Percentiles rank a stretch among this genome's conserved stretches.
phyloP scores from a whole-genome alignment of 2,888 invertebrate genomes.

The Scotopteryx bipunctaria region DNA sequence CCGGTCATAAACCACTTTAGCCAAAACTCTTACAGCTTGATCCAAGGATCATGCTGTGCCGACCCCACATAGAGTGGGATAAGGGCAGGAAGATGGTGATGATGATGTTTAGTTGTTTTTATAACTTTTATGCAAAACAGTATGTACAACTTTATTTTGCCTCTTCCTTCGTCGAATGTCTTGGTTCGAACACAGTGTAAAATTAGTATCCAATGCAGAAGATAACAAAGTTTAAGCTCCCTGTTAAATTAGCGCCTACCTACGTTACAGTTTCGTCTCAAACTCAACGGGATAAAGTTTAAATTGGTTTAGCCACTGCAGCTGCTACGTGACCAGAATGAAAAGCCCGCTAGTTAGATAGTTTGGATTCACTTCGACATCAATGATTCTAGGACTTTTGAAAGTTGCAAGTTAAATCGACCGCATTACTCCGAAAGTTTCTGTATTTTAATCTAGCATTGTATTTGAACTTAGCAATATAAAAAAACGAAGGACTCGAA shows the following conservation, averaged over 20 bases:
- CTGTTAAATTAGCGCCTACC: conserved; percentile 8
- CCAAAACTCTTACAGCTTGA: too few species aligned
- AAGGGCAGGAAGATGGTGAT: too few species aligned
- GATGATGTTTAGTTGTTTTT: too few species aligned
- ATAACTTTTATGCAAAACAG: too few species aligned
- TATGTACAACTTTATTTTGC: too few species aligned
- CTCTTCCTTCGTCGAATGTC: too few species aligned
- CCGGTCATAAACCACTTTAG: too few species aligned
- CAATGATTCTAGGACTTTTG: conserved; percentile 12
- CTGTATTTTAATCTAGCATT: not conserved
- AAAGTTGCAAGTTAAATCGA: conserved; percentile 24
- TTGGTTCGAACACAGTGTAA: too few species aligned
- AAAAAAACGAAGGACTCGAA: too few species aligned
- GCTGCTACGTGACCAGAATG: conserved; percentile 21
- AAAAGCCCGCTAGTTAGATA: conserved; percentile 12
- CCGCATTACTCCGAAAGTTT: conserved; percentile 20
- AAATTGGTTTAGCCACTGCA: conserved; percentile 26
- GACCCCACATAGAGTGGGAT: too few species aligned
- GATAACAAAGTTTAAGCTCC: conserved; percentile 8
- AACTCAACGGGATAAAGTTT: conserved; percentile 22
- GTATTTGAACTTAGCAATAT: too few species aligned
- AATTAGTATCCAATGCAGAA: conserved; percentile 9
- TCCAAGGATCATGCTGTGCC: too few species aligned
- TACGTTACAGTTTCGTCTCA: conserved; percentile 12
- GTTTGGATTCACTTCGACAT: conserved; percentile 20